Evolutionary conservation across 2,113 vertebrate genomes (phyloP).

Genomic region (Neogale vison): DNA sequence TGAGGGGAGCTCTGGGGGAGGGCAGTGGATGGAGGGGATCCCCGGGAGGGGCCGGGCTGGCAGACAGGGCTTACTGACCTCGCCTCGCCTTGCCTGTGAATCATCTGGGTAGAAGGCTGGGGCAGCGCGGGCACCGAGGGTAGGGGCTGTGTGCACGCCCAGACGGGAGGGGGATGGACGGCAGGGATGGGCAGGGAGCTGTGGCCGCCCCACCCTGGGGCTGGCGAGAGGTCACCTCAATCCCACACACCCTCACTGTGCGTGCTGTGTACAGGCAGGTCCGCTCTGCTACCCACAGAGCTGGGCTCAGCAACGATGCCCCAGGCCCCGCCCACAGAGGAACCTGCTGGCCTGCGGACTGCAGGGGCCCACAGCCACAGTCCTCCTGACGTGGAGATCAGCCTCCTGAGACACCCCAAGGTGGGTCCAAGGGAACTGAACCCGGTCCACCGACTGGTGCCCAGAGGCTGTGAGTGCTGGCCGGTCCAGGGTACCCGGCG

Average conservation of each 20-base stretch:
- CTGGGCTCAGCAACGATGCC: too few relatives aligned
- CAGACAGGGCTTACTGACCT: background rate
- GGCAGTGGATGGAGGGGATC: too few relatives aligned
- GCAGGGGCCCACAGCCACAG: accelerated
- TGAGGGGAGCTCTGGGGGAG: background rate
- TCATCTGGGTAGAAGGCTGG: background rate
- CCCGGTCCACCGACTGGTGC: background rate
- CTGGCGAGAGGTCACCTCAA: too few relatives aligned
- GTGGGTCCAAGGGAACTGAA: background rate
- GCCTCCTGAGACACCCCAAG: background rate
- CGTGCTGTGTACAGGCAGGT: background rate
- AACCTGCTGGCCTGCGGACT: background rate
- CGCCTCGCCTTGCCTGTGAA: background rate
- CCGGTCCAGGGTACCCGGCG: background rate
- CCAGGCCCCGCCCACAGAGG: background rate
- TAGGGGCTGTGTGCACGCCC: background rate
- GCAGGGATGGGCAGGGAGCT: background rate
- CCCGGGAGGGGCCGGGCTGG: too few relatives aligned
- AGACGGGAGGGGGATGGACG: too few relatives aligned
- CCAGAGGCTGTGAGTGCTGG: accelerated
- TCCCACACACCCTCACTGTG: background rate
- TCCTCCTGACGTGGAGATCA: background rate
- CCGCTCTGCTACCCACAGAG: accelerated
- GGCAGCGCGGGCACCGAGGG: too few relatives aligned
- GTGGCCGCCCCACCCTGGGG: background rate